Evolutionary conservation across 2,113 vertebrate genomes (phyloP).

Genomic region (Galbula dea): DNA sequence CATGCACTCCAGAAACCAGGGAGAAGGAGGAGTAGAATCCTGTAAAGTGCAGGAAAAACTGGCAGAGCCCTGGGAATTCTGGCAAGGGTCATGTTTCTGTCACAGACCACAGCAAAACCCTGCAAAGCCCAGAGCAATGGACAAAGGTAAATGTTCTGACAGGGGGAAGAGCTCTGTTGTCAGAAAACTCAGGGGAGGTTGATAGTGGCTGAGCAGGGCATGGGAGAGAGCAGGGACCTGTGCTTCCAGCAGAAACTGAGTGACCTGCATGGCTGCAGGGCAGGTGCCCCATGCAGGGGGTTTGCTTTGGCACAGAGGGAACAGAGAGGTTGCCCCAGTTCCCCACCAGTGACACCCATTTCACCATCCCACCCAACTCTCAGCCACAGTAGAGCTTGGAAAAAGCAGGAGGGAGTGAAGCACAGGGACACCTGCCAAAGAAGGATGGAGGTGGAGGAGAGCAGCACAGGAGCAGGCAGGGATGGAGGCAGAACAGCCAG

Average conservation of each 20-base stretch:
- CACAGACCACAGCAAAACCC: not conserved
- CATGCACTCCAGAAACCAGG: not conserved
- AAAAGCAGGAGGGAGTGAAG: not conserved
- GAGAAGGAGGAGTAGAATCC: rapidly evolving
- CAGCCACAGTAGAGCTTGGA: not conserved
- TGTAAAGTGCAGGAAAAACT: not conserved
- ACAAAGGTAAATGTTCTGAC: no score
- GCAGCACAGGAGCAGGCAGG: not conserved
- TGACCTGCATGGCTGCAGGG: rapidly evolving
- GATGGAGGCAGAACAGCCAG: rapidly evolving
- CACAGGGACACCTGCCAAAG: not conserved
- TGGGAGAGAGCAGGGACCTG: rapidly evolving
- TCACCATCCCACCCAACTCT: not conserved
- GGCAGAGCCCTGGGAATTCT: not conserved
- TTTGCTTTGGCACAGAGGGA: not conserved
- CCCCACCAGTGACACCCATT: not conserved
- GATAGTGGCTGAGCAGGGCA: not conserved
- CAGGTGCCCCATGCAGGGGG: not conserved
- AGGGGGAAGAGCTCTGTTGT: no score
- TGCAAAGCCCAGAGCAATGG: not conserved
- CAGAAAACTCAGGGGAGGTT: not conserved
- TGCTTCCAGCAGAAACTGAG: not conserved
- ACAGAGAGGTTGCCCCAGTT: not conserved
- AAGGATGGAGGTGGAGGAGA: not conserved
- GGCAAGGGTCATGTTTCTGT: not conserved